Evolutionary conservation across 1,140 invertebrate genomes (phyloP), one percentile per base, ranked within the genome.

Genomic region (Camponotus floridanus): DNA sequence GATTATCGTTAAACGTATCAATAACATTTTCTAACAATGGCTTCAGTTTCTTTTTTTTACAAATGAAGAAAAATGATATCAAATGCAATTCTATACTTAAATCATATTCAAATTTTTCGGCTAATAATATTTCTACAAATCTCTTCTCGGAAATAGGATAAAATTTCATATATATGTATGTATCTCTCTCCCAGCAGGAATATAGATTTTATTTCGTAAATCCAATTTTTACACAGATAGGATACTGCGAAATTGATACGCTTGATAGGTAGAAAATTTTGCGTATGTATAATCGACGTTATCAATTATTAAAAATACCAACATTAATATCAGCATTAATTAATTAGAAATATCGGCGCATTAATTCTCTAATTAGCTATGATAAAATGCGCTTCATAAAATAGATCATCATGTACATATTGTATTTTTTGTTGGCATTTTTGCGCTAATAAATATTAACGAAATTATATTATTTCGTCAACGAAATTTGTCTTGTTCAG

Each of bases 401-500:
- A 42, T 73, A 26, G 15, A 21, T 13, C 18, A 7, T 67, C 31
- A 18, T 55, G 7, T 31, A 15, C 26, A 26, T 39, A 39, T n/a
- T 21, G 8, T 61, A 2, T 26, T 39, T 42, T 51, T 51, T 51
- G 4, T 48, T 61, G n/a, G 11, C 48, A 55, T 4, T 9, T 26
- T 55, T 8, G 33, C 26, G 42, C 13, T 68, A 31, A 18, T 79
- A 68, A 51, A 67, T 31, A 33, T 26, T 45, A 45, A 45, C 8
- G 42, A 45, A 51, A 51, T 13, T 80, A 70, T 39, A 70, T 26
- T 26, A 26, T 31, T 13, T 26, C n/a, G 33, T 79, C 55, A 55
- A 80, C 21, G n/a, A 42, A 61, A 80, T 70, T 70, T 80, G 33
- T 80, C 59, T 59, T 33, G 15, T 21, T 59, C 33, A 2, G 51